These are phyloP conservation scores for Sesamia inferens DNA, from an alignment of 2,888 invertebrate genomes.

Conservation along the genomic window DNA sequence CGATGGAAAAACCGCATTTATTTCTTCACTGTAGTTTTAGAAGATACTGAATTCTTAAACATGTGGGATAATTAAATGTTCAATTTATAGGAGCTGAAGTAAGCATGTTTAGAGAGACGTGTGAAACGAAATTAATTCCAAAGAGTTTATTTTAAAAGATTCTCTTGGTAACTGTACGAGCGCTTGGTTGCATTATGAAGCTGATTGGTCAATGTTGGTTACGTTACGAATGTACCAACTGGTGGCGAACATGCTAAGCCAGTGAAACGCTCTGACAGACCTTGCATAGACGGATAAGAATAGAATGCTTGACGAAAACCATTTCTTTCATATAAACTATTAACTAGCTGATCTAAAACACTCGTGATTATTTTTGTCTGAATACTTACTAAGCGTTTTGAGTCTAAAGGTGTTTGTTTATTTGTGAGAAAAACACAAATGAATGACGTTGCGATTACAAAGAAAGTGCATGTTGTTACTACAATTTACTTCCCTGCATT, in stretches of 20 bases:
- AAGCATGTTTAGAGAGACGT: slow-evolving; percentile 2
- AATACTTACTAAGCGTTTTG: background rate
- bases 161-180: slow-evolving; percentile 44
- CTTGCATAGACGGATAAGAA: slow-evolving; percentile 39
- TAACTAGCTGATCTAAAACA: background rate
- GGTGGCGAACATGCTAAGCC: slow-evolving; percentile 14
- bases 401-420: slow-evolving; percentile 10
- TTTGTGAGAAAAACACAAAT: background rate
- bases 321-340: slow-evolving; percentile 21
- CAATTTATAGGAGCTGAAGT: slow-evolving; percentile 28
- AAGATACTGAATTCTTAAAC: slow-evolving; percentile 4
- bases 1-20: slow-evolving; percentile 13
- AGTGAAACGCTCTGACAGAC: slow-evolving; percentile 28
- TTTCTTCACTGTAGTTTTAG: slow-evolving; percentile 14
- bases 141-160: slow-evolving; percentile 29
- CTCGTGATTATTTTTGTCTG: background rate
- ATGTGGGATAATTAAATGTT: slow-evolving; percentile 3
- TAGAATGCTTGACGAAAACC: slow-evolving; percentile 40
- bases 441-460: background rate
- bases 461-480: slow-evolving; percentile 20
- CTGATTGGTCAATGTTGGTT: slow-evolving; percentile 53
- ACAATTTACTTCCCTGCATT: slow-evolving; percentile 14
- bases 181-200: slow-evolving; percentile 33
- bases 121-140: slow-evolving; percentile 19
- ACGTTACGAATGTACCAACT: slow-evolving; percentile 48